phyloP scores from a whole-genome alignment of 2,113 vertebrate species.

The Crotalus tigris region DNA sequence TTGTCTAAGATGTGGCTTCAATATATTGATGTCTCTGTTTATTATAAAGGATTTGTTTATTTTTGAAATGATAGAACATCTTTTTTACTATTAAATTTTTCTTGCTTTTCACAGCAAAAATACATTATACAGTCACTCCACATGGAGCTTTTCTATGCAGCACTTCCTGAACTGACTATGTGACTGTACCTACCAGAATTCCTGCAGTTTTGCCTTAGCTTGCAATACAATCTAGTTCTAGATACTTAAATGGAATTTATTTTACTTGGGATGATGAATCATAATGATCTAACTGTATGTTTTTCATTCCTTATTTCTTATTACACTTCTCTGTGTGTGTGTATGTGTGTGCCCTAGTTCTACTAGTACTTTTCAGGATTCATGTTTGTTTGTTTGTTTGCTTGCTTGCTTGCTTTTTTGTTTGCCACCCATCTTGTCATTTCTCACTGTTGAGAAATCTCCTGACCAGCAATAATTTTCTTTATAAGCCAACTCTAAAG shows the following conservation, averaged over 20 bases:
- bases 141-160: background rate
- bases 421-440: background rate
- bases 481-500: background rate
- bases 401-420: too few relatives aligned
- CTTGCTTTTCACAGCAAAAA: background rate
- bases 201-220: background rate
- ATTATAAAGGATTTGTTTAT: background rate
- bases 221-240: background rate
- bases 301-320: background rate
- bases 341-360: too few relatives aligned
- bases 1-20: background rate
- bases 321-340: background rate
- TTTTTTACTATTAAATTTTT: background rate
- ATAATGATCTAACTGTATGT: background rate
- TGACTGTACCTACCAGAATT: background rate
- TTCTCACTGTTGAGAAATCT: background rate
- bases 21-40: background rate
- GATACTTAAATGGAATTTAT: background rate
- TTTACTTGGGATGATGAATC: background rate
- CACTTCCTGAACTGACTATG: background rate
- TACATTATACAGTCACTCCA: background rate
- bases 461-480: background rate
- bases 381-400: too few relatives aligned
- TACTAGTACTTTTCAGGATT: background rate
- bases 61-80: background rate